Percentiles rank a stretch among this genome's conserved stretches.
Evolutionary conservation across 2,113 vertebrate genomes (phyloP).

Genomic region (Suricata suricatta): DNA sequence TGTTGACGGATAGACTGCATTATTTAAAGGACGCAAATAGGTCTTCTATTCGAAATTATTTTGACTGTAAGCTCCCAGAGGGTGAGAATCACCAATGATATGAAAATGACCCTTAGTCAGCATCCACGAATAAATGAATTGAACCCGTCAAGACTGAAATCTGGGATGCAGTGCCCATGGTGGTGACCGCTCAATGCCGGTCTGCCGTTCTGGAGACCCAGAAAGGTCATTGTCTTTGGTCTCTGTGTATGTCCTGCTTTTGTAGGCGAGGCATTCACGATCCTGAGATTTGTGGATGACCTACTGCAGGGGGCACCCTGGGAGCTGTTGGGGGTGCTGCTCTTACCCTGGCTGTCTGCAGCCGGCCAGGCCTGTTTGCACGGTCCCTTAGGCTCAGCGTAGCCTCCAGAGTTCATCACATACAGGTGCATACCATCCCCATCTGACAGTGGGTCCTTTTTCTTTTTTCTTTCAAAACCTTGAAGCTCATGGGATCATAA

Average conservation of each 20-base stretch:
- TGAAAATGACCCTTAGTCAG: neutral
- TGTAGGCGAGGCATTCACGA: neutral
- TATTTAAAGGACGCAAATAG: neutral
- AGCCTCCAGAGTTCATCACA: neutral
- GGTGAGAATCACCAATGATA: neutral
- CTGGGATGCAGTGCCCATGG: neutral
- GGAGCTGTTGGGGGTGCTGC: neutral
- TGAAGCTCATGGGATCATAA: neutral
- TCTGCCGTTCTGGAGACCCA: neutral
- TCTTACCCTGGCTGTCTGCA: neutral
- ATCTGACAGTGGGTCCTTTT: neutral
- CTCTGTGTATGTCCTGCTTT: neutral
- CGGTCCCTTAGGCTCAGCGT: neutral
- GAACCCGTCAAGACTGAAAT: neutral
- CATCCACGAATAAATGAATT: neutral
- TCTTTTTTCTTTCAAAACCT: neutral
- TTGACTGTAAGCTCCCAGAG: neutral
- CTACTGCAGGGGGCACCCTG: no score
- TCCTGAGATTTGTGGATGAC: neutral
- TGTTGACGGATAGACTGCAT: neutral
- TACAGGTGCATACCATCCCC: neutral
- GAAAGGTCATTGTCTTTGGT: neutral
- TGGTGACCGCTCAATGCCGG: neutral
- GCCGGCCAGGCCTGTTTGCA: neutral
- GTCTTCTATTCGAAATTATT: neutral